These are phyloP conservation scores for Notolepis coatsorum DNA, from an alignment of 2,797 vertebrate species.

Conservation along the genomic window DNA sequence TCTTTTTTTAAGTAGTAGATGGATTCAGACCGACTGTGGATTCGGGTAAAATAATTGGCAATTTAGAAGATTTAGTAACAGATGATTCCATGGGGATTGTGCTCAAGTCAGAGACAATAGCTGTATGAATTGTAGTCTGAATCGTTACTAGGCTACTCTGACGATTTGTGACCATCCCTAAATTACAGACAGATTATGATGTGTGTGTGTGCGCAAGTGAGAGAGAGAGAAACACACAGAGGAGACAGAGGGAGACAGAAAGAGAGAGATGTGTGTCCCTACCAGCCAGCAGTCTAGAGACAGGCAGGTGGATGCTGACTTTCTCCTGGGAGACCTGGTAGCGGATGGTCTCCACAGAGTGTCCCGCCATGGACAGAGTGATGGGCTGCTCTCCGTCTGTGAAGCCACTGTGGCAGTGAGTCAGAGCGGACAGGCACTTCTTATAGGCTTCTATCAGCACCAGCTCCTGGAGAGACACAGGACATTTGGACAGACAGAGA, in stretches of 20 bases:
- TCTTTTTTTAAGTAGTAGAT: no score
- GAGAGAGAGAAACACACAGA: no score
- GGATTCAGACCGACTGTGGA: no score
- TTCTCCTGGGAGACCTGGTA: conserved; percentile 97
- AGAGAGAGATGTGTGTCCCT: conserved; percentile 26
- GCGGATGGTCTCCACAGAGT: conserved; percentile 94
- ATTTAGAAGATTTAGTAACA: no score
- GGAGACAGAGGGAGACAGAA: neutral
- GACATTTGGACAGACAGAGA: no score
- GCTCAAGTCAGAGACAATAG: no score
- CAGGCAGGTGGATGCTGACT: conserved; percentile 96
- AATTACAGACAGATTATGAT: no score
- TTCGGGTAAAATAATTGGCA: no score
- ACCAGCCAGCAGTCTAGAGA: conserved; percentile 96
- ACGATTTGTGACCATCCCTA: no score
- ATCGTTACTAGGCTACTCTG: no score
- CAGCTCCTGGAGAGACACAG: conserved; percentile 79
- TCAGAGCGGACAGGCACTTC: conserved; percentile 89
- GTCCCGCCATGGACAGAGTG: conserved; percentile 90
- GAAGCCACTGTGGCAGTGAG: conserved; percentile 90
- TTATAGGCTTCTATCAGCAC: conserved; percentile 94
- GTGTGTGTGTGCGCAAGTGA: neutral
- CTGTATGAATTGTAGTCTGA: no score
- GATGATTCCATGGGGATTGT: no score
- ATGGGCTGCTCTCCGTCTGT: conserved; percentile 94